phyloP scores from a whole-genome alignment of 2,888 invertebrate species.

The Drosophila melanosoma region DNA sequence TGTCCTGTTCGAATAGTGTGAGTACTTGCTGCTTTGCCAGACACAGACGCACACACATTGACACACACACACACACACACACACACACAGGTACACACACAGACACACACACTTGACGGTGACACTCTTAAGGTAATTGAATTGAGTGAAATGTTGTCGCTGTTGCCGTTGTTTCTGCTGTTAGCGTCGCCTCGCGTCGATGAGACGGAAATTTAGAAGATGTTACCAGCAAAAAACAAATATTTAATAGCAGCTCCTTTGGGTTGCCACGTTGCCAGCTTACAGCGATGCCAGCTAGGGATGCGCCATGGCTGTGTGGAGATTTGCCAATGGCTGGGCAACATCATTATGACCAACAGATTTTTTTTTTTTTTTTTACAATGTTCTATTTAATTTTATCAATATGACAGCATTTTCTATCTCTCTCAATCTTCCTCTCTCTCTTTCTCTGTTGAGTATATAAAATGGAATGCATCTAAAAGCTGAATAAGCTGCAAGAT shows the following conservation, averaged over 20 bases:
- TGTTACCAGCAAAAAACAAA: slow-evolving; percentile 50
- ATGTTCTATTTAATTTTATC: slow-evolving; percentile 78
- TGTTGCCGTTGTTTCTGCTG: slow-evolving; percentile 24
- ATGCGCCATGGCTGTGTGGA: background rate
- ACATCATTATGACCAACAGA: slow-evolving; percentile 73
- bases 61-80: slow-evolving; percentile 42
- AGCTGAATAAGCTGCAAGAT: slow-evolving; percentile 29
- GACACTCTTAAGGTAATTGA: slow-evolving; percentile 83
- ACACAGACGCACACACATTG: slow-evolving; percentile 56
- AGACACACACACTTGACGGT: slow-evolving; percentile 64
- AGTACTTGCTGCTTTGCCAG: slow-evolving; percentile 37
- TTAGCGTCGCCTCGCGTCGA: slow-evolving; percentile 63
- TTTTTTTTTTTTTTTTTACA: slow-evolving; percentile 61
- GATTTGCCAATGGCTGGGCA: slow-evolving; percentile 35
- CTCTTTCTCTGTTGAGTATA: slow-evolving; percentile 20
- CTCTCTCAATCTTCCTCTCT: background rate
- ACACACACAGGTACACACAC: slow-evolving; percentile 45
- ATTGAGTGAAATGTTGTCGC: slow-evolving; percentile 81
- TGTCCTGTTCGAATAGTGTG: slow-evolving; percentile 2
- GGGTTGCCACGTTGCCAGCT: slow-evolving; percentile 38
- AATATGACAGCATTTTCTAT: slow-evolving; percentile 35
- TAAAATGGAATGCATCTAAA: slow-evolving; percentile 58
- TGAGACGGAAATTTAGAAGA: slow-evolving; percentile 71
- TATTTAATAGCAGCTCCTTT: slow-evolving; percentile 71
- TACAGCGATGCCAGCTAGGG: background rate